phyloP scores from a whole-genome alignment of 2,113 vertebrate species.

The Psilopsiagon aurifrons region DNA sequence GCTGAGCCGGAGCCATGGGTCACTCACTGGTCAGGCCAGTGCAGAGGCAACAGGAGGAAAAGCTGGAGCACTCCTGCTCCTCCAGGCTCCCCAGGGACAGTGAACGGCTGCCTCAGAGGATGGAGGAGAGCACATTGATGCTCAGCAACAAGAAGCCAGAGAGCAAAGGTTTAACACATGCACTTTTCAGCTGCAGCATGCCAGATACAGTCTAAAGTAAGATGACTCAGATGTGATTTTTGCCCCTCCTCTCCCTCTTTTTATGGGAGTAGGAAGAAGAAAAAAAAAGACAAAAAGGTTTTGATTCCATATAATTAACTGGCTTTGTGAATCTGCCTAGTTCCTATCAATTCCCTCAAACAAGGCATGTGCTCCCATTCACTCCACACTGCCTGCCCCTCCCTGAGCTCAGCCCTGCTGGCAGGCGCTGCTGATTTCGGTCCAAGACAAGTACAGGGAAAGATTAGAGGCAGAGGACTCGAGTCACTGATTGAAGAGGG shows the following conservation, averaged over 20 bases:
- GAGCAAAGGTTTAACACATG: neutral
- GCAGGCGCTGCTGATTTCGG: rapidly evolving
- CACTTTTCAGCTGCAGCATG: neutral
- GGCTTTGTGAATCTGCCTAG: neutral
- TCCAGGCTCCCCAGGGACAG: neutral
- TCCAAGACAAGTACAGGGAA: neutral
- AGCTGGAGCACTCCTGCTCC: neutral
- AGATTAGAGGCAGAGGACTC: neutral
- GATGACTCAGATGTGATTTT: neutral
- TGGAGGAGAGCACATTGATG: neutral
- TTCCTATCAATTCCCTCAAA: neutral
- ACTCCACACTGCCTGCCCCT: neutral
- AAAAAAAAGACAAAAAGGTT: neutral
- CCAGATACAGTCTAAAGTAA: neutral
- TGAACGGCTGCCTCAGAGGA: neutral
- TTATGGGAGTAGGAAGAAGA: neutral
- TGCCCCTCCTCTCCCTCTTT: conserved; percentile 5
- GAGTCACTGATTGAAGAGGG: neutral
- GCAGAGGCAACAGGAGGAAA: neutral
- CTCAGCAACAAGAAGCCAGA: neutral
- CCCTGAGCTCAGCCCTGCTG: conserved; percentile 9
- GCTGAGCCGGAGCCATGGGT: neutral
- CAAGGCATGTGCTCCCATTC: neutral
- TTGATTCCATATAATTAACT: conserved; percentile 48
- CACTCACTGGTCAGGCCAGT: neutral